These are phyloP conservation scores for Drosophila subpulchrella DNA, from an alignment of 1,140 invertebrate species.

Conservation along the genomic window DNA sequence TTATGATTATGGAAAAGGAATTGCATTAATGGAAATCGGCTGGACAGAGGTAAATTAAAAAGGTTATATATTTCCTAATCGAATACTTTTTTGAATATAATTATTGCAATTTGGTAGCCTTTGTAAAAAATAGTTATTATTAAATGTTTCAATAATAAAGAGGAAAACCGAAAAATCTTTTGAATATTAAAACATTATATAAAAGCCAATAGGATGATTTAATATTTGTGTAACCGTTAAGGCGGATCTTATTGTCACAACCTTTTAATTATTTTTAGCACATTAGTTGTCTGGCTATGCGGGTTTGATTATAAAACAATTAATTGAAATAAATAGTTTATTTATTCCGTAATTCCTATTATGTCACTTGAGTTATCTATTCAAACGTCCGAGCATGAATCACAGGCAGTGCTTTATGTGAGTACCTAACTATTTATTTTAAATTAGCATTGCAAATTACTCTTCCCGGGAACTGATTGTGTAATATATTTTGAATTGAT, in stretches of 20 bases:
- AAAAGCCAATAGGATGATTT: not conserved
- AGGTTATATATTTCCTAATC: not conserved
- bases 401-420: not conserved
- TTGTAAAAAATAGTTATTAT: no score
- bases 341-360: not conserved
- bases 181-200: not conserved
- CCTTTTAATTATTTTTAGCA: not conserved
- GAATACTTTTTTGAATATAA: no score
- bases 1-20: slow-evolving; percentile 1
- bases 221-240: not conserved
- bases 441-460: slow-evolving; percentile 6
- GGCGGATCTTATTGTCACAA: slow-evolving; percentile 4
- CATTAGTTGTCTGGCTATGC: slow-evolving; percentile 7
- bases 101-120: no score
- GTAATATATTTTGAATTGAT: not conserved
- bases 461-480: not conserved
- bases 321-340: slow-evolving; percentile 4
- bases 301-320: slow-evolving; percentile 13
- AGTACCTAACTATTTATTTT: not conserved
- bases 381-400: not conserved
- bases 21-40: not conserved
- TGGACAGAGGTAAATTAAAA: not conserved
- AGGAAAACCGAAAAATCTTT: no score
- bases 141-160: not conserved
- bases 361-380: not conserved